These are phyloP conservation scores for Phaenicophaeus curvirostris DNA, from an alignment of 2,797 vertebrate species.

Conservation along the genomic window DNA sequence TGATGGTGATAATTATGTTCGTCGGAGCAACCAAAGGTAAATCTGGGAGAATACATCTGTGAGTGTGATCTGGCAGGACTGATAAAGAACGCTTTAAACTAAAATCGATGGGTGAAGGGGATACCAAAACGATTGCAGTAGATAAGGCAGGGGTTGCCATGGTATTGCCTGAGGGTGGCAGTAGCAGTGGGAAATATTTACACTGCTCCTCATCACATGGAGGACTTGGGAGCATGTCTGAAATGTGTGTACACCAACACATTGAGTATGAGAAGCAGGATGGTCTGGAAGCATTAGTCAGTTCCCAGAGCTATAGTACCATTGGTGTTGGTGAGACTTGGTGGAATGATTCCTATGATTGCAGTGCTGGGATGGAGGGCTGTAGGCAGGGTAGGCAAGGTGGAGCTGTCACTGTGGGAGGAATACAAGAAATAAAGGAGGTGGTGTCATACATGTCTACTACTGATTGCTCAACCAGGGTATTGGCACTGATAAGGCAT, in stretches of 20 bases:
- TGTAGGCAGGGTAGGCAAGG: neutral
- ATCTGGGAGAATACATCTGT: neutral
- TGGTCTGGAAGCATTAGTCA: fast-evolving
- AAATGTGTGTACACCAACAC: neutral
- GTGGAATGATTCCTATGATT: neutral
- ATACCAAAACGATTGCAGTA: neutral
- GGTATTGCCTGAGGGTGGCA: neutral
- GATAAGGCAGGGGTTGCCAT: neutral
- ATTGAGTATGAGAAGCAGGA: neutral
- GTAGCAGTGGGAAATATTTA: neutral
- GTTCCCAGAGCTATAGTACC: neutral
- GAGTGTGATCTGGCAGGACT: neutral
- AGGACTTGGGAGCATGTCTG: neutral
- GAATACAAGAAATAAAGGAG: neutral
- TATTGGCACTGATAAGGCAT: neutral
- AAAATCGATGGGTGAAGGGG: fast-evolving
- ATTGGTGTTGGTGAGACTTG: neutral
- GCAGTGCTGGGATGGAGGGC: neutral
- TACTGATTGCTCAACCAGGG: neutral
- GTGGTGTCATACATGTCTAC: neutral
- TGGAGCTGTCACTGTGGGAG: neutral
- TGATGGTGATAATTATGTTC: constrained; percentile 98
- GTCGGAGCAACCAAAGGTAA: constrained; percentile 98
- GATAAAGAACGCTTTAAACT: neutral
- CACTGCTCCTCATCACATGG: neutral